A percentile compares a stretch with the other conserved stretches of the same genome.
phyloP scores from a whole-genome alignment of 2,113 vertebrate species.

The Hassar affinis region DNA sequence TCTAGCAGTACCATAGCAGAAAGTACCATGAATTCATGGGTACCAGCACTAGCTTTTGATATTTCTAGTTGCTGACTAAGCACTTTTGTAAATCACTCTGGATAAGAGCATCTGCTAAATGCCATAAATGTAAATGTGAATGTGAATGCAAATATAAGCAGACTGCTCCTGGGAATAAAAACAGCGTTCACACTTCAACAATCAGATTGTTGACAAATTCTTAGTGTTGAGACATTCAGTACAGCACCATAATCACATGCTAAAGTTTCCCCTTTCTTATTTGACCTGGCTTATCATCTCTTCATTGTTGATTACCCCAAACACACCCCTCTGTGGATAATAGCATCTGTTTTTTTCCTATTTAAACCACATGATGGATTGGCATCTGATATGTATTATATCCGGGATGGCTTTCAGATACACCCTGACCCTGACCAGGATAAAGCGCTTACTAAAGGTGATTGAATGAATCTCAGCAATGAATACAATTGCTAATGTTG shows the following conservation, averaged over 20 bases:
- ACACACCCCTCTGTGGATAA: background rate
- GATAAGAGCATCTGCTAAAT: no score
- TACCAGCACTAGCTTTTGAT: no score
- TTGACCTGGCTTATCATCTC: background rate
- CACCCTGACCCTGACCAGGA: background rate
- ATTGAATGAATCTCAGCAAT: background rate
- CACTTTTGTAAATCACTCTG: no score
- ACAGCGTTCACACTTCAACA: no score
- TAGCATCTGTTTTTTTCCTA: background rate
- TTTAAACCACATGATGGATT: background rate
- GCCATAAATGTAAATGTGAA: no score
- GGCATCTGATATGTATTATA: background rate
- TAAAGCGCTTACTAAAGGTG: background rate
- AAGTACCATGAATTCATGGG: no score
- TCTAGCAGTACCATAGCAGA: no score
- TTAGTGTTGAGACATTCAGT: background rate
- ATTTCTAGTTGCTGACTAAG: no score
- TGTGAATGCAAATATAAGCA: no score
- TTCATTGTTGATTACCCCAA: background rate
- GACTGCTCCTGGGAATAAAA: no score
- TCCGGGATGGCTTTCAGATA: background rate
- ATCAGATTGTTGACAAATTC: no score
- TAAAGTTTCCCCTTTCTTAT: background rate
- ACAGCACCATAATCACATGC: background rate
- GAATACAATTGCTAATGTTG: background rate